Base-by-base conservation (phyloP, 2,113 vertebrate species). In the Sphyrna mokarran region DNA sequence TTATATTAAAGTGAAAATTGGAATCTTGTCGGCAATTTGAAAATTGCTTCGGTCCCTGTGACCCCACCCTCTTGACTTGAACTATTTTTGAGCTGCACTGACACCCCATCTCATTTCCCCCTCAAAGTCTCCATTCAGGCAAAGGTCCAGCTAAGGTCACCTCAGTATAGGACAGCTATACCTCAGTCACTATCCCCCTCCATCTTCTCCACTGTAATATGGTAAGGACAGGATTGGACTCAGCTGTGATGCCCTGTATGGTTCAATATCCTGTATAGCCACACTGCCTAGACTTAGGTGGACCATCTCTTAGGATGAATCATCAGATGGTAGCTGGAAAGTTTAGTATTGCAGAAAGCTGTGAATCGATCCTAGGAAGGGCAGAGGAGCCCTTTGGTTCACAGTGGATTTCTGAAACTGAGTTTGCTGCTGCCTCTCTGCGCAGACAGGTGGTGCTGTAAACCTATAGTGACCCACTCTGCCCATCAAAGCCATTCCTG, bases 1-100 rank as follows among this genome's bases (percentile, higher is more conserved):
- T 95, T 54, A 72, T 95, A 72, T 95, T 76, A 95, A 95, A 76
- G 69, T 18, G 54, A 54, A 33, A 95, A 54, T 70, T 95, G 10
- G 68, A 95, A 72, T 2, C 22, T 72, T 29, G 13, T 48, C 93
- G 54, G 69, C 40, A 43, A 95, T 72, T 11, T 48, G 9, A 40
- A 72, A 72, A 43, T 26, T 95, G n/a, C 37, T 13, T 91, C 33
- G 1, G 20, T 33, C 33, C 58, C 89, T 8, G 13, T 37, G 2
- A 16, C 20, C 8, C 6, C 1, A 48, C 43, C 7, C 18, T 16
- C 61, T 29, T 18, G 29, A 29, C 48, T 43, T 48, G 16, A 90
- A 90, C 37, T 18, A 13, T 16, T 22, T 43, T 43, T 43, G n/a
- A 26, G 5, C 54, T 1, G 5, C 1, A 7, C 40, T 68, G 66